Conservation (phyloP, 2,888 invertebrate species). For the Lypha dubia region DNA sequence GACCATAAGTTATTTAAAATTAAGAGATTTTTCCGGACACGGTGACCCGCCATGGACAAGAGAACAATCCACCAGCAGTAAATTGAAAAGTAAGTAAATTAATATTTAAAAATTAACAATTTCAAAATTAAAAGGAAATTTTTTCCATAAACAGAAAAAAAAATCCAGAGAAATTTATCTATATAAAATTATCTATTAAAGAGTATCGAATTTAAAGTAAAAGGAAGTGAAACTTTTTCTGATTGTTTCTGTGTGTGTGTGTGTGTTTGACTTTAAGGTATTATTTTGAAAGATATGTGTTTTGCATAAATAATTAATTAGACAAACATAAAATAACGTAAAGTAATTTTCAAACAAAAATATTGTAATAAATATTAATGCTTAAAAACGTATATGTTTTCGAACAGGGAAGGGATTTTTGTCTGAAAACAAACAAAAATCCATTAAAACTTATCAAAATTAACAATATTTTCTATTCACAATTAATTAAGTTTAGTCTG, state of each 20-base stretch:
- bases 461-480: conserved; percentile 34
- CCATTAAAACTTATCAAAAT: conserved; percentile 9
- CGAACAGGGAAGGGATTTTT: conserved; percentile 5
- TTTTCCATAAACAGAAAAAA: not conserved
- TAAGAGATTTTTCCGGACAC: conserved; percentile 96
- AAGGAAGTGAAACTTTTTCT: conserved; percentile 73
- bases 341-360: conserved; percentile 22
- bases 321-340: conserved; percentile 22
- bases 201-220: conserved; percentile 33
- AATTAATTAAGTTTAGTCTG: not conserved
- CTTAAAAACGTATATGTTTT: not conserved
- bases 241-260: conserved; percentile 3
- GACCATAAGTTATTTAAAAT: conserved; percentile 97
- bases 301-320: conserved; percentile 59
- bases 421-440: not conserved
- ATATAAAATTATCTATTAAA: not conserved
- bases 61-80: conserved; percentile 90
- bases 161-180: conserved; percentile 1
- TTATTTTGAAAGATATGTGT: conserved; percentile 43
- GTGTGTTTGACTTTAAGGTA: conserved; percentile 28
- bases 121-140: not conserved
- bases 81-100: conserved; percentile 90
- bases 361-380: conserved; percentile 31
- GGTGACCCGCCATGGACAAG: conserved; percentile 98
- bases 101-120: not conserved